Evolutionary conservation across 2,888 invertebrate genomes (phyloP), one percentile per base, ranked within the genome.

Genomic region (Tachina lurida): DNA sequence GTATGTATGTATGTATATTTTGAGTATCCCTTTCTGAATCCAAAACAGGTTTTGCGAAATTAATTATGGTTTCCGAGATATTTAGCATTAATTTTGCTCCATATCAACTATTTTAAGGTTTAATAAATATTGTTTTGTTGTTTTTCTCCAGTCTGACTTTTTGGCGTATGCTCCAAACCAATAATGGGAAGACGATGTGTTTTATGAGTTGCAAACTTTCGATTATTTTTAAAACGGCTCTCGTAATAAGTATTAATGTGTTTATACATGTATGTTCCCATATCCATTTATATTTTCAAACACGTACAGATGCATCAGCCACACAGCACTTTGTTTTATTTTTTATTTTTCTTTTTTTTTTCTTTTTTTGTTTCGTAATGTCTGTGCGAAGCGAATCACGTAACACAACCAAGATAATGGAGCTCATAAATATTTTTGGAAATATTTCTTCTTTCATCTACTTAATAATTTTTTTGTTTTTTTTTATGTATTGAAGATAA

Each of bases 341-440:
- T 47, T 13, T 13, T 13, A 13, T 10, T n/a, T 31, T 22, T 3
- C 3, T 22, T 22, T 22, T 22, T 2, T 12, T 49, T 7, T 62
- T 43, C 22, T 39, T 71, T 60, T n/a, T n/a, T 65, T 63, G 73
- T 84, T 84, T 84, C 84, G 76, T 81, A 74, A 84, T 74, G 63
- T 45, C 52, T 84, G 63, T 60, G 81, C 81, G 81, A 62, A 81
- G 17, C 81, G 63, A 77, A 81, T 85, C 84, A 77, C 76, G 76
- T 81, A 84, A 77, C 76, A 73, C 52, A 77, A 56, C 49, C 17
- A 49, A 71, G 63, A 74, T 84, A 84, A 79, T 79, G 68, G 79
- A 63, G 68, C 62, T 79, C 84, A 84, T 75, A 84, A 78, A 84
- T 78, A 68, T 75, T 82, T 65, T 76, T 82, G 80, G 67, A 74